These are phyloP conservation scores for Gobiocypris rarus DNA, from an alignment of 2,113 vertebrate genomes.

Conservation along the genomic window DNA sequence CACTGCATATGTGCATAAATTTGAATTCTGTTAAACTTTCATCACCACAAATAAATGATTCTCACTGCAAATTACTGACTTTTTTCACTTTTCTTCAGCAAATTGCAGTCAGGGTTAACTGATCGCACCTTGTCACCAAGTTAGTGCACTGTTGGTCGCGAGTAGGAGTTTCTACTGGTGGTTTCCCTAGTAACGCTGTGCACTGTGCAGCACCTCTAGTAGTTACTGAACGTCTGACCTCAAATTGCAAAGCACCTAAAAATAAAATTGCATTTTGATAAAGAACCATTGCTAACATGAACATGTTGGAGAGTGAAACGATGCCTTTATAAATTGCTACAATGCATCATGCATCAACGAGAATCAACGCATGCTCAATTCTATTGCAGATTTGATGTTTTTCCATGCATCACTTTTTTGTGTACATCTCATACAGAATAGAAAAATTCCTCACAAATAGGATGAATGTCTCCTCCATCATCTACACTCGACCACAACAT, in stretches of 20 bases:
- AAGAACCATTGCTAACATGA: neutral
- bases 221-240: neutral
- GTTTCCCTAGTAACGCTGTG: neutral
- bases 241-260: neutral
- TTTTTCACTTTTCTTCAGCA: neutral
- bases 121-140: neutral
- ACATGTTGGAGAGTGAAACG: neutral
- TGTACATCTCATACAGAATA: neutral
- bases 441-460: neutral
- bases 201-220: neutral
- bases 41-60: neutral
- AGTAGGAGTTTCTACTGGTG: neutral
- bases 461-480: neutral
- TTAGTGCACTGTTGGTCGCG: neutral
- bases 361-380: neutral
- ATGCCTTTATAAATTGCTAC: neutral
- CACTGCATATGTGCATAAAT: neutral
- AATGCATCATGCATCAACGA: neutral
- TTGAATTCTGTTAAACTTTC: neutral
- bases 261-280: neutral
- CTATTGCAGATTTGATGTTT: neutral
- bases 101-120: neutral
- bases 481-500: conserved; percentile 3
- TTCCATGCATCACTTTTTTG: neutral
- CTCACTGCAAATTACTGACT: neutral